Percentiles rank a stretch among this genome's conserved stretches.
Evolutionary conservation across 2,888 invertebrate genomes (phyloP).

Genomic region (Drosophila quinaria): DNA sequence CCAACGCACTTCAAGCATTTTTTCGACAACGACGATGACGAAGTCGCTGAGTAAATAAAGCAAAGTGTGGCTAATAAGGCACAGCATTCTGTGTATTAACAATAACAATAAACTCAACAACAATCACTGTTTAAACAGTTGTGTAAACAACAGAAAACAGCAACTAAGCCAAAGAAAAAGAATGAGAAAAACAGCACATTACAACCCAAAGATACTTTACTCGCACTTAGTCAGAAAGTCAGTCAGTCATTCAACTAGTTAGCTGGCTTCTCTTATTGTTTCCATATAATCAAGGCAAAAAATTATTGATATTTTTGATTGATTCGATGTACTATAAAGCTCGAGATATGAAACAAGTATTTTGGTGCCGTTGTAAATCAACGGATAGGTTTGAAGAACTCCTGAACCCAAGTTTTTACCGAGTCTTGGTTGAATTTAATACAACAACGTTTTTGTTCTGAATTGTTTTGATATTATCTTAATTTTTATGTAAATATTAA

Average conservation of each 20-base stretch:
- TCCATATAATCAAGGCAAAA: neutral
- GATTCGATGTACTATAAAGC: too few species aligned
- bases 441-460: too few species aligned
- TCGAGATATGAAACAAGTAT: neutral
- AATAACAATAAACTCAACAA: conserved; percentile 35
- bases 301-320: neutral
- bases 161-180: conserved; percentile 21
- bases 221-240: conserved; percentile 32
- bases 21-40: conserved; percentile 45
- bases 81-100: conserved; percentile 23
- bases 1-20: conserved; percentile 52
- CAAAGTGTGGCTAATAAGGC: conserved; percentile 70
- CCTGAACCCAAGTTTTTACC: too few species aligned
- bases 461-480: too few species aligned
- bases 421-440: too few species aligned
- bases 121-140: conserved; percentile 56
- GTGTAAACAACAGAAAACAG: conserved; percentile 60
- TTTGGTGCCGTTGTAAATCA: neutral
- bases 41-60: conserved; percentile 37
- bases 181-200: conserved; percentile 5
- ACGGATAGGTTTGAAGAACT: too few species aligned
- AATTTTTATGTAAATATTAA: too few species aligned
- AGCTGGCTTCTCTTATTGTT: neutral
- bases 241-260: conserved; percentile 1
- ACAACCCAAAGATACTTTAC: conserved; percentile 21